Conservation (phyloP, 2,113 vertebrate genomes). For the Pampusana beccarii region DNA sequence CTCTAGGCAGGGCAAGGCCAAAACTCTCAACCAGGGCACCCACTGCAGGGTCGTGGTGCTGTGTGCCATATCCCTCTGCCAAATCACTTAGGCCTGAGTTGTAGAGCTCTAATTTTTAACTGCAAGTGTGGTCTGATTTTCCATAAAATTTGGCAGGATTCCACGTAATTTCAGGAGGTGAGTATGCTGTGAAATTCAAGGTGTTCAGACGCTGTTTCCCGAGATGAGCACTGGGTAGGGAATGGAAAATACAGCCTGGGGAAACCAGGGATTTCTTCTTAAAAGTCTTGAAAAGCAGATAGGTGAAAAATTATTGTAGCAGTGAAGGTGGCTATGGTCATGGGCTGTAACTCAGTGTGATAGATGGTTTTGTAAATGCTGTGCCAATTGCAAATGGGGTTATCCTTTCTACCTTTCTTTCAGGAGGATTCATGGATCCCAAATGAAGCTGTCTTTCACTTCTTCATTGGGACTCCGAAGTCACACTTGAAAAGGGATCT, state of each 20-base stretch:
- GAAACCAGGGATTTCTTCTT: not conserved
- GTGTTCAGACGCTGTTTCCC: not conserved
- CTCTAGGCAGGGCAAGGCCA: not conserved
- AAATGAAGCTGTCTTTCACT: constrained; percentile 76
- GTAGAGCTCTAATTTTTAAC: not conserved
- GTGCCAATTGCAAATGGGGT: not conserved
- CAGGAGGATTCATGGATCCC: constrained; percentile 84
- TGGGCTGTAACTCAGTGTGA: not conserved
- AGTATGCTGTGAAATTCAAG: not conserved
- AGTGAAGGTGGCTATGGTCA: not conserved
- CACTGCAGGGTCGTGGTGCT: too few relatives aligned
- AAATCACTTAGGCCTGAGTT: not conserved
- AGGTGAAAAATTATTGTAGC: not conserved
- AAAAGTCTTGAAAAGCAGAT: not conserved
- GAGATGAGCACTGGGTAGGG: not conserved
- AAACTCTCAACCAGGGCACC: too few relatives aligned
- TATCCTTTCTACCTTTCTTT: not conserved
- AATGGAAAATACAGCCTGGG: not conserved
- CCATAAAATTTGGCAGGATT: not conserved
- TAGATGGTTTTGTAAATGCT: not conserved
- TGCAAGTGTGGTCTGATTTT: not conserved
- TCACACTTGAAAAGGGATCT: constrained; percentile 82
- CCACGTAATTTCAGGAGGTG: not conserved
- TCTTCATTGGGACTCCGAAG: constrained; percentile 84
- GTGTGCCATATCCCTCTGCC: not conserved